Percentiles rank a stretch among this genome's conserved stretches.
Evolutionary conservation across 2,888 invertebrate species (phyloP).

Genomic region (Apantesis nais): DNA sequence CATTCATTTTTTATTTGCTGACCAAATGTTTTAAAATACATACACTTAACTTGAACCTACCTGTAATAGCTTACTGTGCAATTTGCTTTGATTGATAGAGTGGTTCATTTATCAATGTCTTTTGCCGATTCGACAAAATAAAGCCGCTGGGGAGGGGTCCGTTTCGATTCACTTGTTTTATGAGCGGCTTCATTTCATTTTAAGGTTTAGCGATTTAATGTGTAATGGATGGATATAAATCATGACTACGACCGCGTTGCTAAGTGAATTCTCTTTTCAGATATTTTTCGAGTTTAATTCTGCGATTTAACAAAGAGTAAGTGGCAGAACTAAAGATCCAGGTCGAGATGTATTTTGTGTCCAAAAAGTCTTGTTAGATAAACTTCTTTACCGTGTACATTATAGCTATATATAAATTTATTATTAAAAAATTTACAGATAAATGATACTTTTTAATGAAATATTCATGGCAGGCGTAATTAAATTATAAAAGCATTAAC

Average conservation of each 20-base stretch:
- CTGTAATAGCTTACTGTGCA: conserved; percentile 58
- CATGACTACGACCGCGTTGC: conserved; percentile 28
- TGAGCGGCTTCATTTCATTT: conserved; percentile 55
- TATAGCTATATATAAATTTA: not conserved
- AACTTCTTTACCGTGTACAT: not conserved
- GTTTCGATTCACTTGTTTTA: conserved; percentile 52
- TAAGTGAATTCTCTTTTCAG: conserved; percentile 25
- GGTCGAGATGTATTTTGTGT: not conserved
- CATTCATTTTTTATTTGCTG: not conserved
- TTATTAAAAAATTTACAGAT: not conserved
- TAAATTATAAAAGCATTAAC: not conserved
- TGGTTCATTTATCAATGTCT: conserved; percentile 67
- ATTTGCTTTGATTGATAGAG: conserved; percentile 67
- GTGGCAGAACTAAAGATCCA: not conserved
- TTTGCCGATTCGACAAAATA: conserved; percentile 62
- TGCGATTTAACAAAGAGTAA: not conserved
- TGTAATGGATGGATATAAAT: conserved; percentile 53
- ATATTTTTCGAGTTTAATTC: conserved; percentile 9
- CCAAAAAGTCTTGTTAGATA: not conserved
- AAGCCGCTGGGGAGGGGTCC: conserved; percentile 43
- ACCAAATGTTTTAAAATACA: conserved; percentile 11
- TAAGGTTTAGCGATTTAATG: conserved; percentile 51
- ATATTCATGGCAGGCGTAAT: not conserved
- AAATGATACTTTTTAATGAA: not conserved
- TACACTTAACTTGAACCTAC: conserved; percentile 38